These are phyloP conservation scores for Yasuhikotakia modesta DNA, from an alignment of 2,797 vertebrate genomes.

Conservation along the genomic window DNA sequence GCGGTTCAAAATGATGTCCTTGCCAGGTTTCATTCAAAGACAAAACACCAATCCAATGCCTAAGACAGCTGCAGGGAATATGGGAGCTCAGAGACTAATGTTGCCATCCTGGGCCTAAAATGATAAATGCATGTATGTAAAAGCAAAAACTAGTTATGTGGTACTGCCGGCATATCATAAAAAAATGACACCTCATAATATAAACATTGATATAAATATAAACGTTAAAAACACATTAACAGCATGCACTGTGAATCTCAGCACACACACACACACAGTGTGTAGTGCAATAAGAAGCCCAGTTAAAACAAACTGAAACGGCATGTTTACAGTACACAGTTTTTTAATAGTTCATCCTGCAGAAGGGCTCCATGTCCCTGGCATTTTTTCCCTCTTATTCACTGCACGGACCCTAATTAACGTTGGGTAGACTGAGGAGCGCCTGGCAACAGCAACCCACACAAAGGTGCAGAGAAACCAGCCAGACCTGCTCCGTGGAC, in stretches of 20 bases:
- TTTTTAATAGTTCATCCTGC: constrained; percentile 57
- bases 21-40: not conserved
- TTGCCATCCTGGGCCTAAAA: not conserved
- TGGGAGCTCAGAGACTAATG: not conserved
- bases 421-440: constrained; percentile 53
- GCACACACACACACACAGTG: not conserved
- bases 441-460: constrained; percentile 60
- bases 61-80: not conserved
- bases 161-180: not conserved
- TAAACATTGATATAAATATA: not conserved
- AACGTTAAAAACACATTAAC: not conserved
- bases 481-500: constrained; percentile 61
- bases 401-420: constrained; percentile 50
- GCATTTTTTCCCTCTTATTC: constrained; percentile 47
- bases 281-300: not conserved
- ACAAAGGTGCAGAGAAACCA: constrained; percentile 58
- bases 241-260: not conserved
- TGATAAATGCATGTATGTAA: not conserved
- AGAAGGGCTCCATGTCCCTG: constrained; percentile 44
- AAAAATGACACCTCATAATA: not conserved
- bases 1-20: not conserved
- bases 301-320: constrained; percentile 58
- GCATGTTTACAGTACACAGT: constrained; percentile 62
- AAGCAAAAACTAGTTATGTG: not conserved
- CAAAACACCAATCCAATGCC: not conserved